These are phyloP conservation scores for Crypturellus tataupa DNA, from an alignment of 2,797 vertebrate species.

Conservation along the genomic window DNA sequence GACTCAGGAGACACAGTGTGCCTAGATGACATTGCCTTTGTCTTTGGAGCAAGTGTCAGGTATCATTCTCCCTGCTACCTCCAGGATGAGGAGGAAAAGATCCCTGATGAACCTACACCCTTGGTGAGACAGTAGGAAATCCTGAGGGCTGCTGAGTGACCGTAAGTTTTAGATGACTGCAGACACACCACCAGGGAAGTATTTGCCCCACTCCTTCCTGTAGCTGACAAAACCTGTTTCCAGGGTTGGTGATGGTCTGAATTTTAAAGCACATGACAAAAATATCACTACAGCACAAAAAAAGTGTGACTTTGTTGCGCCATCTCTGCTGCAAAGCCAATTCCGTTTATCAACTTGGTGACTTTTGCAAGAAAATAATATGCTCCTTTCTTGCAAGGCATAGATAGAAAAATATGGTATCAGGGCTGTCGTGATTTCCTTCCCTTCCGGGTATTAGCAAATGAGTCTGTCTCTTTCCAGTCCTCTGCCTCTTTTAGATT, in stretches of 20 bases:
- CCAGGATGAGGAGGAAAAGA: neutral
- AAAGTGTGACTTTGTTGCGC: no score
- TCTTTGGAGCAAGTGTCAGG: neutral
- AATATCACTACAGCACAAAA: neutral
- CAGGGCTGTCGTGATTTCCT: neutral
- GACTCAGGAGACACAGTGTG: neutral
- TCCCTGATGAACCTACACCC: accelerated
- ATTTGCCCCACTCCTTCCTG: neutral
- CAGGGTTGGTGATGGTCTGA: neutral
- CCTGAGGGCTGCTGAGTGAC: neutral
- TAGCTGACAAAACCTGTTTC: neutral
- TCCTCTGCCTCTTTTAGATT: neutral
- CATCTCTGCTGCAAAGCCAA: neutral
- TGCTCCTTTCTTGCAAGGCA: neutral
- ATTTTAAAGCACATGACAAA: neutral
- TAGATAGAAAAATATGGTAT: neutral
- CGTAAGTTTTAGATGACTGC: neutral
- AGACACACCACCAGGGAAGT: neutral
- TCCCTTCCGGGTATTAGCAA: neutral
- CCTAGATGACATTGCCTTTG: neutral
- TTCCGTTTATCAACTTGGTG: neutral
- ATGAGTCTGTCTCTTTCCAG: neutral
- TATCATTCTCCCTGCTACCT: no score
- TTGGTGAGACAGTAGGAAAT: accelerated
- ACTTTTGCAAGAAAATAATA: neutral